Conservation (phyloP, 2,113 vertebrate species). For the Poecilia latipinna region DNA sequence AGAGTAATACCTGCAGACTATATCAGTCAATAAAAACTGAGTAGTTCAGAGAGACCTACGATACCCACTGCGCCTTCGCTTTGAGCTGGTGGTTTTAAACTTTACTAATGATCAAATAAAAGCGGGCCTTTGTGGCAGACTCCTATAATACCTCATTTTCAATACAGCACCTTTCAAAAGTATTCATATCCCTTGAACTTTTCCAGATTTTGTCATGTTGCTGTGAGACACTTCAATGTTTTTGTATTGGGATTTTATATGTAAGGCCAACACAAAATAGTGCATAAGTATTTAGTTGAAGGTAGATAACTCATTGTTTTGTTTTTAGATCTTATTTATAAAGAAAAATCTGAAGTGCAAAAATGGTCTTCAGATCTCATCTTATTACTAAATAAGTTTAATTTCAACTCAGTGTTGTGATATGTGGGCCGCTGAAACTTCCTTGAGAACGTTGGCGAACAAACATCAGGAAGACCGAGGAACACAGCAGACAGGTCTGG, state of each 20-base stretch:
- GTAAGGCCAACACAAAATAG: no score
- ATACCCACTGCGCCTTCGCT: neutral
- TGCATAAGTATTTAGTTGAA: neutral
- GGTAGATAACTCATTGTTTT: neutral
- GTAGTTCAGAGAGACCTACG: neutral
- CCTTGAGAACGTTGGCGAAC: neutral
- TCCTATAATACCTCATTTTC: neutral
- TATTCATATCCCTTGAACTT: no score
- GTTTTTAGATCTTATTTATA: neutral
- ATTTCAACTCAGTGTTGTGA: neutral
- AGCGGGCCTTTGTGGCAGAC: neutral
- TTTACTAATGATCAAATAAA: neutral
- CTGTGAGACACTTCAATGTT: no score
- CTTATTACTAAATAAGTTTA: neutral
- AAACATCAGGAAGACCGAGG: neutral
- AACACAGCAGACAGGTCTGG: no score
- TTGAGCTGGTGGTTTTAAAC: neutral
- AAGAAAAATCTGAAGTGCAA: neutral
- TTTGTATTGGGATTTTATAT: no score
- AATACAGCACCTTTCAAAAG: neutral
- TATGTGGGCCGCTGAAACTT: no score
- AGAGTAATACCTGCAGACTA: neutral
- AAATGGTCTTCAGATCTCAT: neutral
- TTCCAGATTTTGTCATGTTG: no score
- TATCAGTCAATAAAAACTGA: neutral